Evolutionary conservation across 2,888 invertebrate species (phyloP), one percentile per base, ranked within the genome.

Genomic region (Syrphus vitripennis): DNA sequence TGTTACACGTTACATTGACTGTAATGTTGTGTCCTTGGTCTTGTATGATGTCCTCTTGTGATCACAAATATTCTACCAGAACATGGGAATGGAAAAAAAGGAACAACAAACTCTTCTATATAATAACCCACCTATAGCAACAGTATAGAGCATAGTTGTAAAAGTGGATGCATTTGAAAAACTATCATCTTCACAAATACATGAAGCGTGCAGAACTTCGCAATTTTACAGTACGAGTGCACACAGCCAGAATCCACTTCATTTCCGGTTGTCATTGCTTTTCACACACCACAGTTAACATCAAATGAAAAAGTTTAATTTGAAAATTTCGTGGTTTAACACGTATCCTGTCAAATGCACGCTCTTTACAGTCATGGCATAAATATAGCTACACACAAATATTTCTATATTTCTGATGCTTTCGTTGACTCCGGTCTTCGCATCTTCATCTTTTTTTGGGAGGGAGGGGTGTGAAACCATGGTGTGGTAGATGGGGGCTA

Each of bases 291-390:
- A 76, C 77, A 84, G 76, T 81, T 81, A 86, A 77, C 84, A 86
- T 81, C 81, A 81, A 84, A 72, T 84, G 81, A 81, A 86, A 86
- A 86, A 86, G 81, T 86, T 81, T 81, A 86, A 81, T 86, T 86
- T 86, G 76, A 74, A 81, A 86, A 77, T 86, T 86, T 86, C 84
- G 84, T 86, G 81, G 84, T 81, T 86, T 81, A 86, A 86, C 84
- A 86, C 84, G 84, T 86, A 72, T 86, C 81, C 81, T 86, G 84
- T 86, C 84, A 86, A 53, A 76, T 77, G 71, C 84, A 86, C 31
- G 61, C 77, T 59, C 42, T 24, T 55, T 65, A 40, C 19, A 70
- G 31, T 50, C 48, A 67, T 19, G 31, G 19, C 40, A 65, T 6
- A 29, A 34, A 6, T 7, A 40, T 40, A 6, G 40, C 21, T 24